Base-by-base conservation (phyloP, 1,140 invertebrate species). In the Drosophila kepulauana region DNA sequence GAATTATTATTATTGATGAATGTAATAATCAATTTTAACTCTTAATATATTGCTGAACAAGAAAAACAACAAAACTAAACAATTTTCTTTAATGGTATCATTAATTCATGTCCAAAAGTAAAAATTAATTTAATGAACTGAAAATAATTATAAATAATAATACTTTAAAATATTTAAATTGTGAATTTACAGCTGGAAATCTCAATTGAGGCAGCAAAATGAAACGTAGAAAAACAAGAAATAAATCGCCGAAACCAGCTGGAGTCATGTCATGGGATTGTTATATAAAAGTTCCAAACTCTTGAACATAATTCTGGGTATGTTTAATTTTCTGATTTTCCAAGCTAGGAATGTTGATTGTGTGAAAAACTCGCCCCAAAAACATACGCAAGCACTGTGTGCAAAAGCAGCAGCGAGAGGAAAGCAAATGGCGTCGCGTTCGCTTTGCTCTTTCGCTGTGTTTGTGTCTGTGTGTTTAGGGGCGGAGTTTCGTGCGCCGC, bases 221-320 rank as follows among this genome's bases (percentile, higher is more conserved):
- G 91, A 92, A 92, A 68, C 91, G 91, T 92, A 92, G 91, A 79
- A 92, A 92, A 88, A 88, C 66, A 41, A 68, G 81, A 84, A 92
- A 86, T 75, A 89, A 89, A 90, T 79, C 70, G 51, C 72, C 74
- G 78, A 76, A 78, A 74, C 73, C 67, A 70, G 63, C 67, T 91
- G 85, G 82, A 92, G 86, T 89, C 91, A 92, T 92, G 91, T 92
- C 91, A 92, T 92, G 91, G 91, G 91, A 92, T 92, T 92, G 87
- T 84, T 92, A 91, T 90, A 92, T 92, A 92, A 92, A 91, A 61
- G 91, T 91, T 92, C 91, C 91, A 92, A 91, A 92, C 91, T 92
- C 91, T 91, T 92, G 91, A 92, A 92, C 82, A 87, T 81, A 92
- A 92, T 91, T 92, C 91, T 92, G 91, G 91, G 91, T 92, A 71